phyloP scores from a whole-genome alignment of 2,797 vertebrate genomes.

The Anniella stebbinsi region DNA sequence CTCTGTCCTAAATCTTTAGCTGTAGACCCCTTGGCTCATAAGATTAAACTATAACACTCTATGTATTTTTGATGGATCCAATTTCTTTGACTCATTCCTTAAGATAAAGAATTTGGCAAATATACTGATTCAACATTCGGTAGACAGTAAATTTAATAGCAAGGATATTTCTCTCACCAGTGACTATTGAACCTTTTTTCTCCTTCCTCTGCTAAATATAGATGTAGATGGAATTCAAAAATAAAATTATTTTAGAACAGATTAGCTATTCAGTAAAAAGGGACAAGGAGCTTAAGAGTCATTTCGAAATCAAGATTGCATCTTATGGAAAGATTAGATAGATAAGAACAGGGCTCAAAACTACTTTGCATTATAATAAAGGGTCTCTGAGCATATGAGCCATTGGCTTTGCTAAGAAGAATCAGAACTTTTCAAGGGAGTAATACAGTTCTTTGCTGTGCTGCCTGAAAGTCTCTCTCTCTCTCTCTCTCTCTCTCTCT shows the following conservation, averaged over 20 bases:
- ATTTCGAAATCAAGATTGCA: constrained; percentile 33
- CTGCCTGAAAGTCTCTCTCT: neutral
- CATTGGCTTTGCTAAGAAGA: constrained; percentile 16
- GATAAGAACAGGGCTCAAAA: constrained; percentile 21
- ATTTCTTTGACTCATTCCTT: constrained; percentile 22
- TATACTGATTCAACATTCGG: neutral
- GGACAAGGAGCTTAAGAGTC: constrained; percentile 25
- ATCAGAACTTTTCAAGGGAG: neutral
- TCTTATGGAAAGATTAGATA: constrained; percentile 29
- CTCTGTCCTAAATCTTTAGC: neutral
- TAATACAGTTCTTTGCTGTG: neutral
- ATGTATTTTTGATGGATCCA: neutral
- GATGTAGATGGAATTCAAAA: constrained; percentile 18
- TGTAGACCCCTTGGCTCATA: constrained; percentile 10
- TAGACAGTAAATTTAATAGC: constrained; percentile 2
- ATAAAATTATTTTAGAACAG: constrained; percentile 32
- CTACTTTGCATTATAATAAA: constrained; percentile 34
- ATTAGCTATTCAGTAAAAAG: constrained; percentile 26
- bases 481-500: neutral
- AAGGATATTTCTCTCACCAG: neutral
- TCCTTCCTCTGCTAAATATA: constrained; percentile 18
- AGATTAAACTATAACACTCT: neutral
- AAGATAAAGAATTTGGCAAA: neutral
- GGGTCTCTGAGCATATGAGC: neutral
- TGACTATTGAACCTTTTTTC: neutral